Evolutionary conservation across 2,888 invertebrate species (phyloP).

Genomic region (Xiphydria camelus): DNA sequence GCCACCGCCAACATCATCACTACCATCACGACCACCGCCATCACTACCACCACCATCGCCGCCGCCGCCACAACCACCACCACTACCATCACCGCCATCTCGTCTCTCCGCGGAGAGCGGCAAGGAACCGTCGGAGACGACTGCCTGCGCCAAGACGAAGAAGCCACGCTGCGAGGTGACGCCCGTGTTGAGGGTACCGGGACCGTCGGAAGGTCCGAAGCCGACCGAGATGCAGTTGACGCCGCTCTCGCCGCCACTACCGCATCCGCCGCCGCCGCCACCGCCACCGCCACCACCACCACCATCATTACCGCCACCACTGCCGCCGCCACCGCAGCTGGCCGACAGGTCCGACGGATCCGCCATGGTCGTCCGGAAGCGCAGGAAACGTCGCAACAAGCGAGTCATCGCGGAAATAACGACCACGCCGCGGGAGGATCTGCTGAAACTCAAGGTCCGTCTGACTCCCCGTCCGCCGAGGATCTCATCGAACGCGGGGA

Average conservation of each 20-base stretch:
- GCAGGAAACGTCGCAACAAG: constrained; percentile 45
- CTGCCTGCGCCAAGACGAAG: too few species aligned
- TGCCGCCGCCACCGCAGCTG: constrained; percentile 7
- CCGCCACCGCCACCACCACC: not conserved
- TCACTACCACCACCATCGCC: not conserved
- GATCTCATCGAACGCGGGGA: constrained; percentile 29
- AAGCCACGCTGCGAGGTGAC: constrained; percentile 52
- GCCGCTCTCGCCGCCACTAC: too few species aligned
- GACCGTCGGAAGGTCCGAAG: constrained; percentile 18
- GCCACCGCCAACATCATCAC: not conserved
- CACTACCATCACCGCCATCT: not conserved
- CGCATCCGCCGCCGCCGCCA: too few species aligned
- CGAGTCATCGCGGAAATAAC: constrained; percentile 51
- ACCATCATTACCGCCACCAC: not conserved
- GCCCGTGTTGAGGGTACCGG: constrained; percentile 45
- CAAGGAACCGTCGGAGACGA: too few species aligned
- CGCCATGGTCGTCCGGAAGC: constrained; percentile 30
- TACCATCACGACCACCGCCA: not conserved
- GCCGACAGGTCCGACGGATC: constrained; percentile 35
- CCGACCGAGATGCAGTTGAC: too few species aligned
- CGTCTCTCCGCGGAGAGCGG: not conserved
- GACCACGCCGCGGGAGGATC: constrained; percentile 46
- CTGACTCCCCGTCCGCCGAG: constrained; percentile 47
- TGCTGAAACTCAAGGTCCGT: constrained; percentile 46
- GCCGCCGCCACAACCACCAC: not conserved